A percentile compares a stretch with the other conserved stretches of the same genome.
Evolutionary conservation across 1,140 invertebrate species (phyloP).

Genomic region (Bathynomus jamesi): DNA sequence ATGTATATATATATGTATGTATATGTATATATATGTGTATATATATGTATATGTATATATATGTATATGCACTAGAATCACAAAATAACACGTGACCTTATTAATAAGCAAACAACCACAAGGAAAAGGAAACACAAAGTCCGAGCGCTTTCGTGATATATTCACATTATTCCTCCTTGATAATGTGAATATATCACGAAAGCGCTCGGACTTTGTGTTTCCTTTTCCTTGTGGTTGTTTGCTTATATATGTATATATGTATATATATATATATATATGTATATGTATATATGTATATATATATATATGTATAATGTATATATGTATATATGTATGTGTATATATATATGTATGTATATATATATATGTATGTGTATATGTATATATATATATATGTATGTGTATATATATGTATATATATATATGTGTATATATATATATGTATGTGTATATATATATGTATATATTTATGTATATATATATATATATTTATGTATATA

Average conservation of each 20-base stretch:
- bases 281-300: slow-evolving; percentile 5
- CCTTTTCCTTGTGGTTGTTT: too few relatives aligned
- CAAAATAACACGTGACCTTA: too few relatives aligned
- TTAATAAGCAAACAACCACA: too few relatives aligned
- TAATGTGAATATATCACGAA: too few relatives aligned
- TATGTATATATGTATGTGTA: background rate
- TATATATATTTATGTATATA: slow-evolving; percentile 16
- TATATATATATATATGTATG: slow-evolving; percentile 6
- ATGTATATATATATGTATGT: too few relatives aligned
- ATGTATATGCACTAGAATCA: too few relatives aligned
- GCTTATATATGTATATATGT: slow-evolving; percentile 3
- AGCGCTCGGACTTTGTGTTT: too few relatives aligned
- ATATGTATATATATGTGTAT: too few relatives aligned
- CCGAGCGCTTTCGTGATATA: too few relatives aligned
- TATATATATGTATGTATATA: slow-evolving; percentile 4
- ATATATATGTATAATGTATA: background rate
- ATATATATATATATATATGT: background rate
- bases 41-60: too few relatives aligned
- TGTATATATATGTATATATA: slow-evolving; percentile 6
- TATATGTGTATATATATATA: slow-evolving; percentile 18
- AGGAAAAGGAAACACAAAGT: too few relatives aligned
- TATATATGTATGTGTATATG: slow-evolving; percentile 1
- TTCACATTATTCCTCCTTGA: too few relatives aligned
- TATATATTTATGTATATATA: slow-evolving; percentile 13
- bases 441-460: slow-evolving; percentile 13